Conservation (phyloP, 92 coral and sea anemone genomes). For the Diadumene lineata region DNA sequence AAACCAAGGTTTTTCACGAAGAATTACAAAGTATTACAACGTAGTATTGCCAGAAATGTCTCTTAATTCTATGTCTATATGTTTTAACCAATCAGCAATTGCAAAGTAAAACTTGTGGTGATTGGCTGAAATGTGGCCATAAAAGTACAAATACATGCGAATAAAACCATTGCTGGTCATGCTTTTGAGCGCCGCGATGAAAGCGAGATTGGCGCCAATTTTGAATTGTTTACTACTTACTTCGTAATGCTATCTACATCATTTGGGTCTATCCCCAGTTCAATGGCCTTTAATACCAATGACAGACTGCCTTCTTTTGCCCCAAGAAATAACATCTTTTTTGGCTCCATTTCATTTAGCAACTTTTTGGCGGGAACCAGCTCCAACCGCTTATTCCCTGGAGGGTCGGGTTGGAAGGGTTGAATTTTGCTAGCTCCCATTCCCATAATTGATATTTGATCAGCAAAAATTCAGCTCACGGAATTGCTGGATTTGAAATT, state of each 20-base stretch:
- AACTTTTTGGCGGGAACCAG: conserved; percentile 22
- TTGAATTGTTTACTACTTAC: conserved; percentile 1
- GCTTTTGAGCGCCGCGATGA: no score
- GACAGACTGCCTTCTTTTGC: conserved; percentile 30
- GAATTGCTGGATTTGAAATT: neutral
- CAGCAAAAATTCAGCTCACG: neutral
- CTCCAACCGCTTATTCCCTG: conserved; percentile 8
- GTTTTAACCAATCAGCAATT: no score
- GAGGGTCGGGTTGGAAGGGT: conserved; percentile 17
- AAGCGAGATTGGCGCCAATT: no score
- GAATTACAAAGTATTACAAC: no score
- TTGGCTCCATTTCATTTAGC: conserved; percentile 21
- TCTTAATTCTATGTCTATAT: no score
- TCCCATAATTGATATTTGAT: conserved; percentile 16
- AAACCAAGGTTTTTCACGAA: no score
- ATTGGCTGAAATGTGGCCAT: no score
- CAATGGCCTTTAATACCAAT: conserved; percentile 14
- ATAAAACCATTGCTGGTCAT: no score
- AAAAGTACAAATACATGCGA: no score
- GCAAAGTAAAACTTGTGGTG: no score
- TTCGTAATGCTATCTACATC: conserved; percentile 13
- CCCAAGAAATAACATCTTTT: conserved; percentile 40
- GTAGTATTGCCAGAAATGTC: no score
- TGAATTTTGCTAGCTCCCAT: conserved; percentile 31
- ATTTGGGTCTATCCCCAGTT: conserved; percentile 1